These are phyloP conservation scores for Varroa destructor DNA, from an alignment of 1,140 invertebrate species.

Conservation along the genomic window DNA sequence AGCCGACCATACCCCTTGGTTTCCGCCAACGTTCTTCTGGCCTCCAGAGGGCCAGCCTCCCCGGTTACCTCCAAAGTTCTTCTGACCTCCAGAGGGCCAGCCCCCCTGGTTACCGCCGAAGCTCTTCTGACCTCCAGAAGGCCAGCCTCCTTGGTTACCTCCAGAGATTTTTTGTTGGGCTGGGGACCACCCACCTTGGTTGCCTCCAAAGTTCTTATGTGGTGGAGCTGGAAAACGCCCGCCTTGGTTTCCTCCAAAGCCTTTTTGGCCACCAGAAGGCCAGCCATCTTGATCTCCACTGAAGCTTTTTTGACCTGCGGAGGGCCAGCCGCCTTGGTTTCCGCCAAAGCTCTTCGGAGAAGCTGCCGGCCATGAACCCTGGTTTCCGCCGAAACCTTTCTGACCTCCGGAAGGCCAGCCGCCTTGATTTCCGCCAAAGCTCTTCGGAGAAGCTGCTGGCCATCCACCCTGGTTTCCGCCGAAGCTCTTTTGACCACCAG, in stretches of 20 bases:
- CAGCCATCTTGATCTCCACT: not conserved
- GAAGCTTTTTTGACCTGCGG: not conserved
- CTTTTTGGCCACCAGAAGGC: not conserved
- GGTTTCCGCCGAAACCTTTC: conserved; percentile 11
- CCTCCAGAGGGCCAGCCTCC: not conserved
- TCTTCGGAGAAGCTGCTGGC: conserved; percentile 1
- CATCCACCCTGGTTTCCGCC: conserved; percentile 17
- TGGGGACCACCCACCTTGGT: conserved; percentile 2
- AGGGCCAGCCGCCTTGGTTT: conserved; percentile 3
- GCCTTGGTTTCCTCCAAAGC: not conserved
- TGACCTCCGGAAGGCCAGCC: conserved; percentile 19
- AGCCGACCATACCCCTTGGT: conserved; percentile 5
- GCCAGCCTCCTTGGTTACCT: conserved; percentile 10
- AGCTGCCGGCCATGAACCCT: conserved; percentile 5
- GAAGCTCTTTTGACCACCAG: not conserved
- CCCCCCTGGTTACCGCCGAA: conserved; percentile 9
- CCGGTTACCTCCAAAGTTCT: not conserved
- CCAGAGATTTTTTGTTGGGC: not conserved
- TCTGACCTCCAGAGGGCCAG: conserved; percentile 12
- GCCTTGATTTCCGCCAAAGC: not conserved
- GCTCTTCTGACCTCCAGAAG: not conserved
- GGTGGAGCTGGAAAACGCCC: not conserved
- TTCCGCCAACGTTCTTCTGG: not conserved
- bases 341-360: not conserved
- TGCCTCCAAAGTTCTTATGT: not conserved